phyloP scores from a whole-genome alignment of 2,797 vertebrate species.

The Chelidonichthys spinosus region DNA sequence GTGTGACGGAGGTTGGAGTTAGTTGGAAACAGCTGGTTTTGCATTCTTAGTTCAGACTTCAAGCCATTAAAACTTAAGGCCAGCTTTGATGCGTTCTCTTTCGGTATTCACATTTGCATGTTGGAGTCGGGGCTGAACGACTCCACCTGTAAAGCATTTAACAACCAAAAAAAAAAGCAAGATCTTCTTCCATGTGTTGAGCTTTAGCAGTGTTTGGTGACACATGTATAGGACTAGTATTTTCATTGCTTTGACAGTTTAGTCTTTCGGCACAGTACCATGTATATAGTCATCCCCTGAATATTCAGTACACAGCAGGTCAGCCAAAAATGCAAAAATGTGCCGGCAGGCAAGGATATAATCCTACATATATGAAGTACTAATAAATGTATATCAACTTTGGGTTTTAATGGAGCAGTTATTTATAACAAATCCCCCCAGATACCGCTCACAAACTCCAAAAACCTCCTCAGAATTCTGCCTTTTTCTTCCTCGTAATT shows the following conservation, averaged over 20 bases:
- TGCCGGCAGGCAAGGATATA: background rate
- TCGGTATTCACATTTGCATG: slow-evolving; percentile 8
- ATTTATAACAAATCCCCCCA: background rate
- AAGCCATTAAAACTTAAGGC: slow-evolving; percentile 27
- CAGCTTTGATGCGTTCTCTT: slow-evolving; percentile 26
- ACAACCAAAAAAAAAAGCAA: too few relatives aligned
- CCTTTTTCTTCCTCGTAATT: background rate
- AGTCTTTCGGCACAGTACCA: background rate
- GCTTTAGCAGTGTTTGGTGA: background rate
- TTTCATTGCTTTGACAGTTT: background rate
- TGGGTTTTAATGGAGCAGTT: background rate
- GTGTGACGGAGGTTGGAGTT: slow-evolving; percentile 13
- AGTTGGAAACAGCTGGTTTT: slow-evolving; percentile 39
- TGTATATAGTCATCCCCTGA: too few relatives aligned
- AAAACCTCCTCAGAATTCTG: background rate
- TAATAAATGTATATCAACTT: background rate
- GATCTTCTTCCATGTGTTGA: background rate
- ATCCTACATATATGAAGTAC: background rate
- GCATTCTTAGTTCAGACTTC: slow-evolving; percentile 14
- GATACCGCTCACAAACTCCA: background rate
- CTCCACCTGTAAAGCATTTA: background rate
- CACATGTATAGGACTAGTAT: background rate
- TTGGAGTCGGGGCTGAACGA: background rate
- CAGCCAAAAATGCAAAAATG: too few relatives aligned
- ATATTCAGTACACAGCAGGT: too few relatives aligned